These are phyloP conservation scores for Drosophila anomelani DNA, from an alignment of 2,888 invertebrate genomes.

Conservation along the genomic window DNA sequence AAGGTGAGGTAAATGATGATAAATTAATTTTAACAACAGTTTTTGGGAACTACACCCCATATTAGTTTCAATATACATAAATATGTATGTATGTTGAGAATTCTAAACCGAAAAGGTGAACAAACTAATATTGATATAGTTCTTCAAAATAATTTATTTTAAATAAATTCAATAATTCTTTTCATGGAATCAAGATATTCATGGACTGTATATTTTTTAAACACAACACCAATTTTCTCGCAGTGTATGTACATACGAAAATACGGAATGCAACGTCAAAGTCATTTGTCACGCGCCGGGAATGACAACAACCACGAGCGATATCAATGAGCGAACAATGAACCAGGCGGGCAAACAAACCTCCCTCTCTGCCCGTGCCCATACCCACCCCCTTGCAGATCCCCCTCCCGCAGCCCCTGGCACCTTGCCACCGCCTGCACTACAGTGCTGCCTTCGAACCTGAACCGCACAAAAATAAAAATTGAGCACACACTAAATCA, in stretches of 20 bases:
- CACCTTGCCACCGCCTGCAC: constrained; percentile 24
- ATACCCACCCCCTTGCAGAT: background rate
- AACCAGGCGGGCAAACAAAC: constrained; percentile 66
- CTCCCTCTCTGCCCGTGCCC: constrained; percentile 3
- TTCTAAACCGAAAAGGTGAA: too few species aligned
- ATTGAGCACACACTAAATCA: constrained; percentile 76
- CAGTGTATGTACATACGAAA: constrained; percentile 40
- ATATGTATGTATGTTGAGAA: too few species aligned
- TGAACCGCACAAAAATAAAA: constrained; percentile 62
- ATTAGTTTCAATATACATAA: too few species aligned
- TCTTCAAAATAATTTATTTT: background rate
- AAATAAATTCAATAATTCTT: background rate
- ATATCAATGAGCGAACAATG: constrained; percentile 74
- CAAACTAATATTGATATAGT: too few species aligned
- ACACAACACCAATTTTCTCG: background rate
- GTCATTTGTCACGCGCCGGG: constrained; percentile 77
- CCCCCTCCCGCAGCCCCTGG: constrained; percentile 14
- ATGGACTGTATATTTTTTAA: background rate
- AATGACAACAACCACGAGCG: constrained; percentile 46
- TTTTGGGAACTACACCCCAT: background rate
- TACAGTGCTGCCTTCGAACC: constrained; percentile 38
- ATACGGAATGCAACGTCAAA: constrained; percentile 73
- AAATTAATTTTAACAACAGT: background rate
- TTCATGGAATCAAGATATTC: too few species aligned
- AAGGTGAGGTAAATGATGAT: too few species aligned